Evolutionary conservation across 2,797 vertebrate species (phyloP).

Genomic region (Tamandua tetradactyla): DNA sequence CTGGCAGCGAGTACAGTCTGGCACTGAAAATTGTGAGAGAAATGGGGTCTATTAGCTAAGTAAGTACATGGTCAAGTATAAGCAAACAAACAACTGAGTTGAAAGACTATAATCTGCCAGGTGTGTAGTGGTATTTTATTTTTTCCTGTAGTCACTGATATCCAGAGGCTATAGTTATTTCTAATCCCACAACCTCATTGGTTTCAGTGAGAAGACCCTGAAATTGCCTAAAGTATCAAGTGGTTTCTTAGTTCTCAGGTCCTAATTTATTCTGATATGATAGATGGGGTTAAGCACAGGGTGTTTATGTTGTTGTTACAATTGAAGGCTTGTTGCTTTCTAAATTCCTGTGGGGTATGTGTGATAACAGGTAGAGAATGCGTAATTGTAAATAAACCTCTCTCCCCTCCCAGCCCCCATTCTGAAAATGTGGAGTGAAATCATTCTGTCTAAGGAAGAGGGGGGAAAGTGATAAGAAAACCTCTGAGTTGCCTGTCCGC

Average conservation of each 20-base stretch:
- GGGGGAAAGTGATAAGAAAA: constrained; percentile 55
- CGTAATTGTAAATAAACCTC: background rate
- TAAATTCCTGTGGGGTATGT: background rate
- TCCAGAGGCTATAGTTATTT: constrained; percentile 42
- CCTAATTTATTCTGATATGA: constrained; percentile 27
- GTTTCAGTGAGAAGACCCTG: background rate
- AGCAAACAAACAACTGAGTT: constrained; percentile 4
- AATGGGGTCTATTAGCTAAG: background rate
- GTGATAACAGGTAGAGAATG: background rate
- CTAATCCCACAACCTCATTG: constrained; percentile 52
- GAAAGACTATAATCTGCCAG: background rate
- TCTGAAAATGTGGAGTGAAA: constrained; percentile 50
- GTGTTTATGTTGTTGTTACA: background rate
- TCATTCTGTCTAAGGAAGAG: constrained; percentile 67
- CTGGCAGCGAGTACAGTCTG: background rate
- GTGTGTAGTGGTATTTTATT: background rate
- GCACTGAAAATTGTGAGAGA: background rate
- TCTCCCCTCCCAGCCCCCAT: background rate
- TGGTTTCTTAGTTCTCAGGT: background rate
- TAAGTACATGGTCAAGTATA: background rate
- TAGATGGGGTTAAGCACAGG: background rate
- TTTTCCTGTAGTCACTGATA: background rate
- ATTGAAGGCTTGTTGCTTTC: constrained; percentile 26
- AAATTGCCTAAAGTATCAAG: constrained; percentile 7
- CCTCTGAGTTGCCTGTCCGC: constrained; percentile 65